phyloP scores from a whole-genome alignment of 1,140 invertebrate genomes.

The Cydia amplana region DNA sequence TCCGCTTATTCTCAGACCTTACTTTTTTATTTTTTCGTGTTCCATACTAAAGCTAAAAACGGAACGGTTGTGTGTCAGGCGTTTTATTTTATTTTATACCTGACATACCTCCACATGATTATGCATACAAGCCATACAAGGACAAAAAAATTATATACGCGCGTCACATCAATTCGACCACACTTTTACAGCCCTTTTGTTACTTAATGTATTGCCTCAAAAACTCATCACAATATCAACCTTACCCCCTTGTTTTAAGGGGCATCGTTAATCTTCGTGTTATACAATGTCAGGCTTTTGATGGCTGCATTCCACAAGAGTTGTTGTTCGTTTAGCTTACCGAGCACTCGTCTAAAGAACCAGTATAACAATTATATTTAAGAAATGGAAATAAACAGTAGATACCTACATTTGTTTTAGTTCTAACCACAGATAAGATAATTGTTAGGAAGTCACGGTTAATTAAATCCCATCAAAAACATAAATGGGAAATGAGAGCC shows the following conservation, averaged over 20 bases:
- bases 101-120: neutral
- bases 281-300: slow-evolving; percentile 23
- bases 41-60: neutral
- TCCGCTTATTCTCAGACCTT: too few relatives aligned
- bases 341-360: neutral
- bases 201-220: neutral
- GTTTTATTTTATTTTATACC: neutral
- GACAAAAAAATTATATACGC: slow-evolving; percentile 5
- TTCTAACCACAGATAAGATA: too few relatives aligned
- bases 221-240: neutral
- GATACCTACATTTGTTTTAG: too few relatives aligned
- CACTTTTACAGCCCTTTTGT: slow-evolving; percentile 20
- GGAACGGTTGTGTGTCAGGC: neutral
- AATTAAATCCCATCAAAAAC: too few relatives aligned
- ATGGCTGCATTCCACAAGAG: neutral
- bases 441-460: too few relatives aligned
- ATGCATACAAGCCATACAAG: too few relatives aligned
- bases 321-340: neutral
- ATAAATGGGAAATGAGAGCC: too few relatives aligned
- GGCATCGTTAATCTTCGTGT: neutral
- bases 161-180: slow-evolving; percentile 6
- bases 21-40: neutral
- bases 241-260: neutral
- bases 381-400: too few relatives aligned
- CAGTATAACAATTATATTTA: too few relatives aligned